Conservation (phyloP, 2,888 invertebrate species). For the Phorcus lineatus region DNA sequence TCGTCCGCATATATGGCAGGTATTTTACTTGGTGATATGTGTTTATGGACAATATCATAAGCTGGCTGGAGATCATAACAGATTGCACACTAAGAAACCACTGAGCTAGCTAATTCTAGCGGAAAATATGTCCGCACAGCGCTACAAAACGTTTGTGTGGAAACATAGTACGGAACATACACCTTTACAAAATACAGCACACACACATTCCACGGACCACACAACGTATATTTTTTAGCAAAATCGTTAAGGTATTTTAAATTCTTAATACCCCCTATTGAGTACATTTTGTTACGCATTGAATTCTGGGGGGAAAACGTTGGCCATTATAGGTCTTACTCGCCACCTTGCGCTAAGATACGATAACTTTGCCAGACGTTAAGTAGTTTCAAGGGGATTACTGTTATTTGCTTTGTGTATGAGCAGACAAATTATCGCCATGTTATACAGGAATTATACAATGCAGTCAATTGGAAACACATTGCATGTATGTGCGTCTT, state of each 20-base stretch:
- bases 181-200: not conserved
- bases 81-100: not conserved
- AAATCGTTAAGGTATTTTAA: not conserved
- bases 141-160: not conserved
- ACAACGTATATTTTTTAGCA: not conserved
- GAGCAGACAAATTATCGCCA: not conserved
- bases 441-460: not conserved
- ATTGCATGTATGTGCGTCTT: not conserved
- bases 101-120: not conserved
- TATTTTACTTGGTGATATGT: constrained; percentile 9
- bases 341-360: constrained; percentile 1
- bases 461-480: not conserved
- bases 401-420: constrained; percentile 4
- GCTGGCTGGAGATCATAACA: constrained; percentile 1
- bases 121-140: not conserved
- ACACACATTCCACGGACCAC: not conserved
- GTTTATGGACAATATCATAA: not conserved
- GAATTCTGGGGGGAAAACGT: not conserved
- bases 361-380: not conserved
- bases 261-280: constrained; percentile 3
- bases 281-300: not conserved
- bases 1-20: not conserved
- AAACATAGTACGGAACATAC: not conserved
- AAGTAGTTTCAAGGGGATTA: not conserved
- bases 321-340: constrained; percentile 1